Base-by-base conservation (phyloP, 2,113 vertebrate genomes). In the Nestor notabilis region DNA sequence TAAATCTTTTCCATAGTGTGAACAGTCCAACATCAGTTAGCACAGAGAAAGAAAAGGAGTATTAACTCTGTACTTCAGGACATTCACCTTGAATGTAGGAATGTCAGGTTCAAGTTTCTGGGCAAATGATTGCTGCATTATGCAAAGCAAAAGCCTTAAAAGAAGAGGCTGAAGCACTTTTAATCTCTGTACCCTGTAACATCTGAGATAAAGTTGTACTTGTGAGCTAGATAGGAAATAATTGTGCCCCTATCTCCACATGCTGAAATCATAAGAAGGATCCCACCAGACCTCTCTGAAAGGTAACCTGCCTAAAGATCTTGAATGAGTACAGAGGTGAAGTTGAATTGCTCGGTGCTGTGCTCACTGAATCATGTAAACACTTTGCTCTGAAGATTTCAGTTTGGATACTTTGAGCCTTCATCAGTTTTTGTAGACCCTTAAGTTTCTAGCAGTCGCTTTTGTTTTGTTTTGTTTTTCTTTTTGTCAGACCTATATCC, bases 321-420 rank as follows among this genome's bases (percentile, higher is more conserved):
- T 35, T 0, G 1, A 61, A 41, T 0, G 5, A 56, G 13, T 50
- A 81, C 37, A 68, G 37, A 66, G 8, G 28, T 60, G 50, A 80
- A 28, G 49, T 13, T 49, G 55, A 43, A 20, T 18, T 28, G 33
- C 31, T 44, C 18, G 71, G 46, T 43, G 31, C 37, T 85, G 17
- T 43, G 46, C 17, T 44, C 17, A 27, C 18, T 27, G 18, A 58
- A 52, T 31, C 11, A 52, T 18, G 35, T 13, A 24, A 83, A 27
- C 2, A 12, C 25, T 61, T 87, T 43, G 9, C 14, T 7, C 24
- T 56, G 43, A 77, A 77, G 9, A n/a, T 72, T 72, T 81, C 18
- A 9, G 5, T 68, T 70, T 56, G 18, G 21, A 19, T 66, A 50
- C 13, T 61, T 53, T 19, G 69, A 60, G 7, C 33, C 47, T 13